Conservation (phyloP, 1,140 invertebrate species). For the Dendroctonus ponderosae region DNA sequence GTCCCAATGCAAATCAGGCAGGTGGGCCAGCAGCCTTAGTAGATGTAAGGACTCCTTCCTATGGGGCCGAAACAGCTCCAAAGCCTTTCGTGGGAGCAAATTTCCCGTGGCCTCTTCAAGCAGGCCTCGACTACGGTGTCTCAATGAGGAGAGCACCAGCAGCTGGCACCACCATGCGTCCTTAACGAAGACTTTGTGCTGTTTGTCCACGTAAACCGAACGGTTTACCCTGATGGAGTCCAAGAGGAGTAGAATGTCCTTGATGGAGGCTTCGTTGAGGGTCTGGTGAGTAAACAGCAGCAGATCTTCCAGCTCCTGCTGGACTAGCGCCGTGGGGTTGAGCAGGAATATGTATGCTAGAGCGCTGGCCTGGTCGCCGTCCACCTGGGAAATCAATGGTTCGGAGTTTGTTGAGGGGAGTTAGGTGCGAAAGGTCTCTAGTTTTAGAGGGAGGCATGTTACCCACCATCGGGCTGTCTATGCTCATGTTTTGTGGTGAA, state of each 20-base stretch:
- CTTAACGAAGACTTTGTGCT: too few species aligned
- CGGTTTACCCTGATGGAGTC: background rate
- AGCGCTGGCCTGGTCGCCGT: background rate
- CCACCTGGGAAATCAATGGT: background rate
- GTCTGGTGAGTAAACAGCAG: background rate
- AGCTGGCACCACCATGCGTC: too few species aligned
- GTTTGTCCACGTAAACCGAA: background rate
- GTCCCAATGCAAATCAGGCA: too few species aligned
- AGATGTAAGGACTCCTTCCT: slow-evolving; percentile 4
- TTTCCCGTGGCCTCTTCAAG: too few species aligned
- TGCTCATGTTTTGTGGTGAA: too few species aligned
- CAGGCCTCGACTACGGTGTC: background rate
- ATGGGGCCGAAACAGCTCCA: background rate
- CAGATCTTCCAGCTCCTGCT: background rate
- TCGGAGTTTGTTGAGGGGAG: too few species aligned
- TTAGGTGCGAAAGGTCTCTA: too few species aligned
- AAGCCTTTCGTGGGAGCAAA: too few species aligned
- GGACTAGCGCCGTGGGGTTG: background rate
- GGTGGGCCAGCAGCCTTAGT: slow-evolving; percentile 2
- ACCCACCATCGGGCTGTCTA: background rate
- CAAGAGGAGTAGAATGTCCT: background rate
- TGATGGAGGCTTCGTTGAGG: background rate
- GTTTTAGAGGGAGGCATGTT: too few species aligned
- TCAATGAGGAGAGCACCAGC: slow-evolving; percentile 8
- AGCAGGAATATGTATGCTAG: background rate